Evolutionary conservation across 2,113 vertebrate genomes (phyloP), one percentile per base, ranked within the genome.

Genomic region (Anthoscopus minutus): DNA sequence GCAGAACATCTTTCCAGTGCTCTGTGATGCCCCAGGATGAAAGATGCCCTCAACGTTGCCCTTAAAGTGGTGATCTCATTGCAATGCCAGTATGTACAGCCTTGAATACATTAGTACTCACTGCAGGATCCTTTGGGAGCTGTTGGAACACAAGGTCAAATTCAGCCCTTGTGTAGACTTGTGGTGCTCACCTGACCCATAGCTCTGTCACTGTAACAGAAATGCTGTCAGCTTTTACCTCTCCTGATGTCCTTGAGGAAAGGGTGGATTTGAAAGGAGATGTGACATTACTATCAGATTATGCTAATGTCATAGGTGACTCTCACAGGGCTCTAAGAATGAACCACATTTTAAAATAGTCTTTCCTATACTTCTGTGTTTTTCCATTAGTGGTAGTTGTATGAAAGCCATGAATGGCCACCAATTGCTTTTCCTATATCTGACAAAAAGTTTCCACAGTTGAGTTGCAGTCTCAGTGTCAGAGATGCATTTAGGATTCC

Each of bases 1-100:
- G 81, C 79, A 54, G 64, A 95, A 81, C 72, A 81, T 96, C 92
- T 96, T 95, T 72, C 77, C 48, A 37, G 10, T 86, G 81, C 78
- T 96, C 60, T 80, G 53, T 42, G 81, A 85, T 84, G 74, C 95
- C 83, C 81, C 88, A 86, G 95, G 95, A 96, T 60, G 77, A 86
- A 81, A 48, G 40, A 61, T 93, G 91, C 84, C 89, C 94, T 97
- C 72, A n/a, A 70, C 11, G 0, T 69, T 88, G 70, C 84, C 91
- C 81, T 95, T 88, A 93, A 78, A 86, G 37, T 81, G 60, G 67
- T 70, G 86, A 81, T 88, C 82, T 91, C 31, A 4, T 88, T 88
- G 81, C 5, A 7, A 50, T 91, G 81, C 85, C 79, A 78, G 40
- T 58, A 45, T 17, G 48, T 19, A 61, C 60, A 74, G 84, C 35